Evolutionary conservation across 2,888 invertebrate species (phyloP).

Genomic region (Pollenia angustigena): DNA sequence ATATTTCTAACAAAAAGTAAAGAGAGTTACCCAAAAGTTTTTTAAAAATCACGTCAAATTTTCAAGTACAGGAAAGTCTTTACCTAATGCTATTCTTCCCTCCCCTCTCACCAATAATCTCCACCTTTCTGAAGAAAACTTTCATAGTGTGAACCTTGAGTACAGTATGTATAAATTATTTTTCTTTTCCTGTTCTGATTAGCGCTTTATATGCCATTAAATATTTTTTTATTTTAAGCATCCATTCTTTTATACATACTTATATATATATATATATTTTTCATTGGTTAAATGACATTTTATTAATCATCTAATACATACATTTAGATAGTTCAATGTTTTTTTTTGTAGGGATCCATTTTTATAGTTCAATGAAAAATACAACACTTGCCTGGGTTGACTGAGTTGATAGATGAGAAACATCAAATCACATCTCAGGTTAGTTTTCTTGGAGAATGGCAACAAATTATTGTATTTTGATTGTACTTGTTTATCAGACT

Average conservation of each 20-base stretch:
- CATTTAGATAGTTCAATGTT: conserved; percentile 37
- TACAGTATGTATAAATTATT: no score
- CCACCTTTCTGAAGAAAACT: no score
- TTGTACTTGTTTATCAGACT: conserved; percentile 54
- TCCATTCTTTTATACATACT: not conserved
- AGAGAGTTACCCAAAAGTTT: no score
- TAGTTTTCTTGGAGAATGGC: not conserved
- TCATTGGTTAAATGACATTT: conserved; percentile 39
- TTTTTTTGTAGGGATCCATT: conserved; percentile 27
- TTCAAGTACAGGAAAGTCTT: no score
- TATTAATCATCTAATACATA: conserved; percentile 55
- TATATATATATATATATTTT: conserved; percentile 15
- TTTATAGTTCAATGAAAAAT: conserved; percentile 54
- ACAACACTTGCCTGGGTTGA: conserved; percentile 39
- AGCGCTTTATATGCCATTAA: no score
- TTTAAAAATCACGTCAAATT: no score
- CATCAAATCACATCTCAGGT: not conserved
- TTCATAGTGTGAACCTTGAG: no score
- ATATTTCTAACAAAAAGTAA: no score
- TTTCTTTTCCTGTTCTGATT: no score
- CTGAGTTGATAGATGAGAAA: not conserved
- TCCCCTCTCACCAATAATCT: no score
- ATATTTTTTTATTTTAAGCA: no score
- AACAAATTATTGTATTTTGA: conserved; percentile 56
- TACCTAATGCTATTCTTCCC: no score